phyloP scores from a whole-genome alignment of 1,140 invertebrate genomes.

The Pentalonia nigronervosa region DNA sequence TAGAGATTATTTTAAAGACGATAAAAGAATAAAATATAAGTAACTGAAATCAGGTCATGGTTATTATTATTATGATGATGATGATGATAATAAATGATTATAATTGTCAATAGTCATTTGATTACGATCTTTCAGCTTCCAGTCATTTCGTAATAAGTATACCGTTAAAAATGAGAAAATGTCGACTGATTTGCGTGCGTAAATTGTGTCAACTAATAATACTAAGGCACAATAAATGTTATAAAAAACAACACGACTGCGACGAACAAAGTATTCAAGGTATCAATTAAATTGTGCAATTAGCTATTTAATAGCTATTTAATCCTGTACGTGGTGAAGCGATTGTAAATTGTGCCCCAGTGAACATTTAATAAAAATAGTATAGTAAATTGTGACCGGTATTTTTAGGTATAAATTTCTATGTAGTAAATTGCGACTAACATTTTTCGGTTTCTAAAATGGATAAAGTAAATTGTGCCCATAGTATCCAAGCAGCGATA shows the following conservation, averaged over 20 bases:
- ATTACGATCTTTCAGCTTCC: background rate
- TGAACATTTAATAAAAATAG: too few relatives aligned
- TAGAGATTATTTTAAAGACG: background rate
- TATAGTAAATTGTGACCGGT: too few relatives aligned
- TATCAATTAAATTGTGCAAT: background rate
- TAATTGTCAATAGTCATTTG: background rate
- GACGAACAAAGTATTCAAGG: background rate
- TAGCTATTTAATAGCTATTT: background rate
- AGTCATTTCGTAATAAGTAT: background rate
- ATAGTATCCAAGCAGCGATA: too few relatives aligned
- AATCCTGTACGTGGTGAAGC: background rate
- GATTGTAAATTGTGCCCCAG: too few relatives aligned
- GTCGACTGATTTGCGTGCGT: background rate
- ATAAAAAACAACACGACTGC: background rate
- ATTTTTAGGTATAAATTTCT: too few relatives aligned
- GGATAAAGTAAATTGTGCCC: too few relatives aligned
- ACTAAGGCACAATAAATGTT: background rate
- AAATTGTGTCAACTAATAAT: background rate
- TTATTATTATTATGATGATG: too few relatives aligned
- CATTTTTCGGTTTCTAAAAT: too few relatives aligned
- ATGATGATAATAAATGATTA: background rate
- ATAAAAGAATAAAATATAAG: background rate
- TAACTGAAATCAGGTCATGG: background rate
- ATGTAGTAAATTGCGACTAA: too few relatives aligned
- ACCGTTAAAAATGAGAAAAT: background rate